phyloP scores from a whole-genome alignment of 30 jellyfish, hydroid and myxozoan species.

The Turritopsis rubra region DNA sequence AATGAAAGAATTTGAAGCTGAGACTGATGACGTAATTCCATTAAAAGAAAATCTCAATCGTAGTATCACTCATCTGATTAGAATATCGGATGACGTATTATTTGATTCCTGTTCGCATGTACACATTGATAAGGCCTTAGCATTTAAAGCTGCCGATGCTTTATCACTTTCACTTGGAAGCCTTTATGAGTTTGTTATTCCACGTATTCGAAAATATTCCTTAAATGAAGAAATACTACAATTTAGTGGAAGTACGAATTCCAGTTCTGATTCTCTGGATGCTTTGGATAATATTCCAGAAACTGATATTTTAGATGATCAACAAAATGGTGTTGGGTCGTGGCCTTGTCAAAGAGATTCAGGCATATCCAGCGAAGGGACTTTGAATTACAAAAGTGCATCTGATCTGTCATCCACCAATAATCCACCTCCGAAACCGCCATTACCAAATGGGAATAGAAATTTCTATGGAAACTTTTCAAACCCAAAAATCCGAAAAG shows the following conservation, averaged over 20 bases:
- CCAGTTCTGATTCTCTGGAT: constrained; percentile 76
- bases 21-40: constrained; percentile 52
- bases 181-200: constrained; percentile 71
- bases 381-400: constrained; percentile 18
- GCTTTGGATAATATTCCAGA: constrained; percentile 32
- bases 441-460: constrained; percentile 87
- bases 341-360: constrained; percentile 46
- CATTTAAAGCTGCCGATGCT: constrained; percentile 90
- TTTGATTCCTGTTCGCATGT: constrained; percentile 80
- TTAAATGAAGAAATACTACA: constrained; percentile 79
- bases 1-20: constrained; percentile 52
- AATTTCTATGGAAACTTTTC: constrained; percentile 81
- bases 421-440: constrained; percentile 90
- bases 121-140: constrained; percentile 73
- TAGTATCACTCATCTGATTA: constrained; percentile 73
- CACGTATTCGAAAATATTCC: constrained; percentile 72
- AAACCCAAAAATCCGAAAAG: constrained; percentile 63
- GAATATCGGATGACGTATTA: constrained; percentile 90
- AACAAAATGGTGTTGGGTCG: constrained; percentile 29
- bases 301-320: constrained; percentile 60
- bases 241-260: constrained; percentile 58
- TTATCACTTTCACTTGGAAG: constrained; percentile 63
- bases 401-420: constrained; percentile 11
- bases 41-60: constrained; percentile 72
- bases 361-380: constrained; percentile 67